These are phyloP conservation scores for Amphilophus citrinellus DNA, from an alignment of 2,113 vertebrate species.

Conservation along the genomic window DNA sequence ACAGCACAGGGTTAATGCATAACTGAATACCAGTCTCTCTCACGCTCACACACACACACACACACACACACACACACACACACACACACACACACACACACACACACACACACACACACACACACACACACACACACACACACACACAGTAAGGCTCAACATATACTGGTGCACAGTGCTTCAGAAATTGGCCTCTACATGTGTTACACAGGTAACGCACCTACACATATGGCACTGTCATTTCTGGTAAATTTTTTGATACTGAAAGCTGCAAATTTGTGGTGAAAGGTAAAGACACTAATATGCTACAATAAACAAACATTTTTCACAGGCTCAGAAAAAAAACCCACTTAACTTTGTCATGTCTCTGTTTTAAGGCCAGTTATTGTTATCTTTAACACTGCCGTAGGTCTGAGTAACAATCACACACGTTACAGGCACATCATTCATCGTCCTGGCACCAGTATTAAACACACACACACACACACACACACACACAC, in stretches of 20 bases:
- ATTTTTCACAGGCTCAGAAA: neutral
- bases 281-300: neutral
- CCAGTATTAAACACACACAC: neutral
- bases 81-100: no score
- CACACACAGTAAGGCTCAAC: neutral
- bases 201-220: no score
- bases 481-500: no score
- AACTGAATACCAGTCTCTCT: neutral
- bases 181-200: slow-evolving; percentile 21
- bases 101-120: no score
- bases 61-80: no score
- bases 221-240: slow-evolving; percentile 15
- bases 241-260: slow-evolving; percentile 41
- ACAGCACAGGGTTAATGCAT: slow-evolving; percentile 55
- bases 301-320: neutral
- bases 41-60: neutral
- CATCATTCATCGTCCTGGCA: neutral
- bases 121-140: no score
- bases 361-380: neutral
- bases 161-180: slow-evolving; percentile 27
- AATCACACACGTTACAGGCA: neutral
- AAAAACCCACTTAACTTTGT: neutral
- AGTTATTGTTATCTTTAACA: slow-evolving; percentile 43
- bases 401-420: slow-evolving; percentile 37
- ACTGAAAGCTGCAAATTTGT: slow-evolving; percentile 15